These are phyloP conservation scores for Eremophila alpestris DNA, from an alignment of 2,797 vertebrate species.

Conservation along the genomic window DNA sequence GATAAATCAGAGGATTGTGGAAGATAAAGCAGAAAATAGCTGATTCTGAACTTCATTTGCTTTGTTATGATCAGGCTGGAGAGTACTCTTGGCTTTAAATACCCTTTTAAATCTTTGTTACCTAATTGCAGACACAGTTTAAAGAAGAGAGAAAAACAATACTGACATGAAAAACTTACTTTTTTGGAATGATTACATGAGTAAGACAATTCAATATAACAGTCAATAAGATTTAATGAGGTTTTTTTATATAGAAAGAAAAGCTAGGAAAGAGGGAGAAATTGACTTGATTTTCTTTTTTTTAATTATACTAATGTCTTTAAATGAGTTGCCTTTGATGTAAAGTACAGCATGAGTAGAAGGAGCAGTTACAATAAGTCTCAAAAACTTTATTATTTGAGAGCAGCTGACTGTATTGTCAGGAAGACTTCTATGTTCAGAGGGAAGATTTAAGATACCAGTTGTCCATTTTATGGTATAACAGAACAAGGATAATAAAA, in stretches of 20 bases:
- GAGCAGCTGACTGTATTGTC: background rate
- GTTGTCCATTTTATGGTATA: background rate
- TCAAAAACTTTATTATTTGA: background rate
- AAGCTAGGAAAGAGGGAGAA: background rate
- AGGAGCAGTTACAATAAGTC: background rate
- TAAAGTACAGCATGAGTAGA: background rate
- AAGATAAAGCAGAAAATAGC: background rate
- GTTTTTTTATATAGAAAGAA: background rate
- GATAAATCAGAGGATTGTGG: background rate
- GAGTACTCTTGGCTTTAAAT: background rate
- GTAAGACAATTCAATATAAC: background rate
- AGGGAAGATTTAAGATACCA: background rate
- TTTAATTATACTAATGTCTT: background rate
- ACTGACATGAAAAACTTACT: background rate
- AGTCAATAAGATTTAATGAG: background rate
- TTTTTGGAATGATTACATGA: background rate
- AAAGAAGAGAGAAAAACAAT: background rate
- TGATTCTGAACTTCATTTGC: background rate
- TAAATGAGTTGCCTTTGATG: background rate
- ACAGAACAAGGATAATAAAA: background rate
- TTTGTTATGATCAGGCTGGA: background rate
- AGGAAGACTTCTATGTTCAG: background rate
- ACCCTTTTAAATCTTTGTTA: background rate
- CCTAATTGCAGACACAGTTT: background rate
- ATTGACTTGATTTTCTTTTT: background rate